A percentile compares a stretch with the other conserved stretches of the same genome.
phyloP scores from a whole-genome alignment of 2,888 invertebrate genomes.

The Teinopalpus imperialis region DNA sequence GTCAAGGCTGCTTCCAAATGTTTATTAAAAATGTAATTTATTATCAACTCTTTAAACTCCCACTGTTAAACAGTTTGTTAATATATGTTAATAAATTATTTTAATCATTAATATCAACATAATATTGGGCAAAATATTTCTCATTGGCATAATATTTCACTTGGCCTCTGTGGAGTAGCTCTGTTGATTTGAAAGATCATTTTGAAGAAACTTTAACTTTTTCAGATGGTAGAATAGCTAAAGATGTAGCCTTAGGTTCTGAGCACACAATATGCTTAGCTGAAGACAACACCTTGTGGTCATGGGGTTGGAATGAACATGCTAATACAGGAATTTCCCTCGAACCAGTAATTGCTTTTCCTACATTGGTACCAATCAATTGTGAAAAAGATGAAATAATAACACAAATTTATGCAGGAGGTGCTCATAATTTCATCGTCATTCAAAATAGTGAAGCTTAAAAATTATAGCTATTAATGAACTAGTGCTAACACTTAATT shows the following conservation, averaged over 20 bases:
- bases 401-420: slow-evolving; percentile 62
- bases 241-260: slow-evolving; percentile 86
- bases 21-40: too few relatives aligned
- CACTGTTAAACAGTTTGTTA: too few relatives aligned
- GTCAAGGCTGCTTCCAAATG: too few relatives aligned
- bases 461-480: not conserved
- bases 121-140: too few relatives aligned
- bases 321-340: slow-evolving; percentile 88
- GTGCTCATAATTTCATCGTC: slow-evolving; percentile 70
- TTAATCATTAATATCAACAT: too few relatives aligned
- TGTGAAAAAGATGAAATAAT: slow-evolving; percentile 37
- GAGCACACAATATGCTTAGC: slow-evolving; percentile 89
- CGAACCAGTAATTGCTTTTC: slow-evolving; percentile 49
- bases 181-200: too few relatives aligned
- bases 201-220: too few relatives aligned
- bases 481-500: not conserved
- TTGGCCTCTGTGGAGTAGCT: too few relatives aligned
- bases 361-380: slow-evolving; percentile 54
- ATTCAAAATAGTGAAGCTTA: slow-evolving; percentile 35
- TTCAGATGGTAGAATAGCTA: slow-evolving; percentile 72
- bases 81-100: too few relatives aligned
- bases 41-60: too few relatives aligned
- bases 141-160: too few relatives aligned
- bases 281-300: slow-evolving; percentile 84
- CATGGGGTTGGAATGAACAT: slow-evolving; percentile 97